phyloP scores from a whole-genome alignment of 1,140 invertebrate genomes.

The Drosophila nikananu region DNA sequence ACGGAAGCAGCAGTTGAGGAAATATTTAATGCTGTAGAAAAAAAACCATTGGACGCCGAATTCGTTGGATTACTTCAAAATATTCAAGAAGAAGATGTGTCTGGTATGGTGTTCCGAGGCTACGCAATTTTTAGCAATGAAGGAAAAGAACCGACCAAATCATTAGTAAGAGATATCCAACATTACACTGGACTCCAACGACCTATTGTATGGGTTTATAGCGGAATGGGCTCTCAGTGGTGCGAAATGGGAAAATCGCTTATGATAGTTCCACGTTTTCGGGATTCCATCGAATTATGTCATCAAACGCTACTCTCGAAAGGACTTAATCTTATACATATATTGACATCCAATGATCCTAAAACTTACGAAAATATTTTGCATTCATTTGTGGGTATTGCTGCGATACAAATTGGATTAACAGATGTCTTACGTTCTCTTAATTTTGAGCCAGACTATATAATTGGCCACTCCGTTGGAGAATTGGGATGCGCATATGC shows the following conservation, averaged over 20 bases:
- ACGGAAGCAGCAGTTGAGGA: slow-evolving; percentile 89
- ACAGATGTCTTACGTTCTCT: slow-evolving; percentile 91
- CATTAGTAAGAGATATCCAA: slow-evolving; percentile 86
- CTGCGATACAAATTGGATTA: slow-evolving; percentile 94
- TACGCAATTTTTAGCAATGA: slow-evolving; percentile 86
- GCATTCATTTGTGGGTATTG: slow-evolving; percentile 96
- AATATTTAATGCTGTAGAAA: slow-evolving; percentile 89
- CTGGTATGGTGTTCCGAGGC: slow-evolving; percentile 87
- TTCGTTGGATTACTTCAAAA: slow-evolving; percentile 87
- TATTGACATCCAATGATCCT: slow-evolving; percentile 91
- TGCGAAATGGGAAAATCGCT: slow-evolving; percentile 90
- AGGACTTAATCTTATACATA: slow-evolving; percentile 92
- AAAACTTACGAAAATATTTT: slow-evolving; percentile 93
- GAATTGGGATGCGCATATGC: slow-evolving; percentile 96
- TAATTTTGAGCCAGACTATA: slow-evolving; percentile 92
- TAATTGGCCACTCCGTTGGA: slow-evolving; percentile 95
- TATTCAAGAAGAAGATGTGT: slow-evolving; percentile 86
- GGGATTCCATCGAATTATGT: slow-evolving; percentile 90
- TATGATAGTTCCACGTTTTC: slow-evolving; percentile 90
- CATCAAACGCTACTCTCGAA: slow-evolving; percentile 90
- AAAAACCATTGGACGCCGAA: slow-evolving; percentile 87
- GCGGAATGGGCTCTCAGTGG: slow-evolving; percentile 97
- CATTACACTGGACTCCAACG: slow-evolving; percentile 87
- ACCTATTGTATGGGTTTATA: slow-evolving; percentile 95
- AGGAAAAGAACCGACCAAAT: slow-evolving; percentile 85